Evolutionary conservation across 2,888 invertebrate species (phyloP), one percentile per base, ranked within the genome.

Genomic region (Eucriotettix oculatus): DNA sequence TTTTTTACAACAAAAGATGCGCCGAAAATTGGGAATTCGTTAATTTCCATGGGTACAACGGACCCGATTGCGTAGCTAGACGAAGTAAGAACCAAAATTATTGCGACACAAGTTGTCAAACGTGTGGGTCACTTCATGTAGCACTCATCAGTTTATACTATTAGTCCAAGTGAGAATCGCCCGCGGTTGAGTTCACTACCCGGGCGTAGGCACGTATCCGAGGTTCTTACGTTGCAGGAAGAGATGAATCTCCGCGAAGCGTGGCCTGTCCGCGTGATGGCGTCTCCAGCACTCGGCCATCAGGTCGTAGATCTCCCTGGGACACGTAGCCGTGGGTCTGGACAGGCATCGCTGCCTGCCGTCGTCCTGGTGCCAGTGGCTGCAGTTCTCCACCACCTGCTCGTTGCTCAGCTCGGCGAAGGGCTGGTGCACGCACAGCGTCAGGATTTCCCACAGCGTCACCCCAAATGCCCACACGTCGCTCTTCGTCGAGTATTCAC

Each of bases 381-480:
- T 82, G 57, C 85, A 84, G 71, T 85, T 85, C 67, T 83, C 85
- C 60, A 88, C 79, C 64, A 93, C 89, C 75, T 91, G 87, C 68
- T 90, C 88, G 69, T 90, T 88, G 59, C 83, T 85, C 73, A 91
- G 79, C 67, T 89, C 86, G 16, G 86, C 85, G 69, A 84, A 90
- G 0, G 93, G 94, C 68, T 85, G 84, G 62, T 87, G 84, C 60
- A 82, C 78, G 72, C 91, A 90, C 68, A 84, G 81, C 62, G 86
- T 88, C 64, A 93, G 78, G 41, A 93, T 82, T 72, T 94, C 93
- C 93, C 93, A 94, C 53, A 91, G 78, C 0, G 91, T 90, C 42
- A 92, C 86, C 10, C 89, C 93, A 71, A 91, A 93, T 0, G 91
- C 86, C 92, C 93, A 94, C 1, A 92, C 90, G 72, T 94, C 93